Percentiles rank a stretch among this genome's conserved stretches.
phyloP scores from a whole-genome alignment of 2,113 vertebrate species.

The Tricholaema leucomelas region DNA sequence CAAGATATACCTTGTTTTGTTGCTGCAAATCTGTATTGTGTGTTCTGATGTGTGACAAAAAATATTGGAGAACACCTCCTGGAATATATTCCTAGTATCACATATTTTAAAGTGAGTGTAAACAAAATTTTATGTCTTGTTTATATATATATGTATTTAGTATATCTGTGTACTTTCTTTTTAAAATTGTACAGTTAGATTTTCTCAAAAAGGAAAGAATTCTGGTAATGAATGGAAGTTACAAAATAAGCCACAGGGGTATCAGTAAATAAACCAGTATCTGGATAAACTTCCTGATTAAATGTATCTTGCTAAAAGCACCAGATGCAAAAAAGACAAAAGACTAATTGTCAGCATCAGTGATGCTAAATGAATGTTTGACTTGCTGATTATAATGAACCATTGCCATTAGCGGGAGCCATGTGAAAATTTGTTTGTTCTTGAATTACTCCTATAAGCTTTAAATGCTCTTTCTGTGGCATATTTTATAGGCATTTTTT shows the following conservation, averaged over 20 bases:
- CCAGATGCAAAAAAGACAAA: slow-evolving; percentile 23
- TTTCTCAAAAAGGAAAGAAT: neutral
- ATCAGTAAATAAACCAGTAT: slow-evolving; percentile 29
- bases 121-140: neutral
- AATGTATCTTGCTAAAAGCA: slow-evolving; percentile 11
- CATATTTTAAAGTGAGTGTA: neutral
- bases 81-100: neutral
- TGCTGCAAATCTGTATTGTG: neutral
- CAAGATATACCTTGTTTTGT: neutral
- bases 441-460: neutral
- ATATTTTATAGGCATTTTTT: neutral
- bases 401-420: neutral
- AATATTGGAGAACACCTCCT: neutral
- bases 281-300: slow-evolving; percentile 17
- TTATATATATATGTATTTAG: neutral
- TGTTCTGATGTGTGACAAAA: neutral
- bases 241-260: neutral
- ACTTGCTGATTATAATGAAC: slow-evolving; percentile 37
- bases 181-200: neutral
- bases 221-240: neutral
- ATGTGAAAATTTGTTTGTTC: neutral
- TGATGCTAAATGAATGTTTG: slow-evolving; percentile 26
- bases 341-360: slow-evolving; percentile 14
- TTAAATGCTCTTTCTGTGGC: neutral
- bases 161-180: neutral